Percentiles rank a stretch among this genome's conserved stretches.
Conservation (phyloP, 64 coral and sea anemone genomes). For the Stichodactyla helianthus region DNA sequence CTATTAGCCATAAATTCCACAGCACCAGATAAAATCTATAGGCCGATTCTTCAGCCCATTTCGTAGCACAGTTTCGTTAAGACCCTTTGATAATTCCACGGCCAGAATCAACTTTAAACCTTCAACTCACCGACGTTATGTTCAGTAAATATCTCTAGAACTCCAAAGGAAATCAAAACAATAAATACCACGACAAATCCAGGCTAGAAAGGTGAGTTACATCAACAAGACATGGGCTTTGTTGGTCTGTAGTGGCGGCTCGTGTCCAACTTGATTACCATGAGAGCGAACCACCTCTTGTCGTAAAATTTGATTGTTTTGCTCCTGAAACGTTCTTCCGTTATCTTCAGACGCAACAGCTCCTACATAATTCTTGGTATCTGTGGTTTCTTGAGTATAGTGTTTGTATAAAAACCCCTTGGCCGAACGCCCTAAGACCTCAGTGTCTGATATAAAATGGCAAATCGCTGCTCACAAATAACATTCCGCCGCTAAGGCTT, state of each 20-base stretch:
- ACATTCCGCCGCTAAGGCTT: constrained; percentile 54
- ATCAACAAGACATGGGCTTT: constrained; percentile 6
- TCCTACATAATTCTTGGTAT: constrained; percentile 3
- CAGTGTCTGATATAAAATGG: constrained; percentile 16
- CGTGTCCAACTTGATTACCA: constrained; percentile 8
- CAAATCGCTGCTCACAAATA: constrained; percentile 48
- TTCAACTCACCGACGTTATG: background rate
- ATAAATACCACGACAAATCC: background rate
- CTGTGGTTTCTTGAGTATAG: background rate
- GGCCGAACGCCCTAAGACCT: background rate
- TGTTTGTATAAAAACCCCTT: background rate
- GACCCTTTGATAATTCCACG: background rate
- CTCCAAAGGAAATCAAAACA: constrained; percentile 8
- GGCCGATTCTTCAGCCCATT: constrained; percentile 23
- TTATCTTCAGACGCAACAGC: background rate
- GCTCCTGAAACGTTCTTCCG: background rate
- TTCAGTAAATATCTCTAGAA: background rate
- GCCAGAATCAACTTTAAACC: background rate
- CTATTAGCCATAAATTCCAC: constrained; percentile 31
- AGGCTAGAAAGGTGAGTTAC: background rate
- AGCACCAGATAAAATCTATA: background rate
- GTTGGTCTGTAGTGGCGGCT: background rate
- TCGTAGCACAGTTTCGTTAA: constrained; percentile 13
- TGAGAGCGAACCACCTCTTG: background rate
- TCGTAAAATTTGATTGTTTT: constrained; percentile 18